Conservation (phyloP, 2,888 invertebrate species). For the Bedellia somnulentella region DNA sequence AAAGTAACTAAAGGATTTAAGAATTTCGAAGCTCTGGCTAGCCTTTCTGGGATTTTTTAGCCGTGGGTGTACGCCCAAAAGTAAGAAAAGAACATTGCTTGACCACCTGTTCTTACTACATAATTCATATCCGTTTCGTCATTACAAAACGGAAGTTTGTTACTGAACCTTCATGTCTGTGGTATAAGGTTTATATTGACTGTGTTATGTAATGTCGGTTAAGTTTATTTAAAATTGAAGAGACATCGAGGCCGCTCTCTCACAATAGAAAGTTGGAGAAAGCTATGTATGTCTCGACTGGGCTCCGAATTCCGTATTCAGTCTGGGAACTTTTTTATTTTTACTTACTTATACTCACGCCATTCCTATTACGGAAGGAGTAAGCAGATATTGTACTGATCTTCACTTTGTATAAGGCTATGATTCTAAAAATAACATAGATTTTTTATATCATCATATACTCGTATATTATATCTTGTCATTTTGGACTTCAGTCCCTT, state of each 20-base stretch:
- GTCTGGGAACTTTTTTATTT: constrained; percentile 33
- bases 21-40: too few relatives aligned
- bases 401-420: too few relatives aligned
- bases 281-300: constrained; percentile 23
- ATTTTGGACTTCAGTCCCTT: too few relatives aligned
- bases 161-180: too few relatives aligned
- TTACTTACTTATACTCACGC: not conserved
- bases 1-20: too few relatives aligned
- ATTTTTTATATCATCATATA: not conserved
- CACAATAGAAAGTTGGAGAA: constrained; percentile 22
- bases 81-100: constrained; percentile 20
- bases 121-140: too few relatives aligned
- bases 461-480: not conserved
- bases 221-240: too few relatives aligned
- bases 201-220: too few relatives aligned
- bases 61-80: constrained; percentile 16
- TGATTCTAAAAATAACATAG: not conserved
- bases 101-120: constrained; percentile 22
- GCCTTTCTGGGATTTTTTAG: not conserved
- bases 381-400: too few relatives aligned
- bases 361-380: too few relatives aligned
- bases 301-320: constrained; percentile 37
- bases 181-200: too few relatives aligned
- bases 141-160: too few relatives aligned
- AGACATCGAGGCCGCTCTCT: constrained; percentile 35